These are phyloP conservation scores for Cebus imitator DNA, from an alignment of 2,113 vertebrate genomes.

Conservation along the genomic window DNA sequence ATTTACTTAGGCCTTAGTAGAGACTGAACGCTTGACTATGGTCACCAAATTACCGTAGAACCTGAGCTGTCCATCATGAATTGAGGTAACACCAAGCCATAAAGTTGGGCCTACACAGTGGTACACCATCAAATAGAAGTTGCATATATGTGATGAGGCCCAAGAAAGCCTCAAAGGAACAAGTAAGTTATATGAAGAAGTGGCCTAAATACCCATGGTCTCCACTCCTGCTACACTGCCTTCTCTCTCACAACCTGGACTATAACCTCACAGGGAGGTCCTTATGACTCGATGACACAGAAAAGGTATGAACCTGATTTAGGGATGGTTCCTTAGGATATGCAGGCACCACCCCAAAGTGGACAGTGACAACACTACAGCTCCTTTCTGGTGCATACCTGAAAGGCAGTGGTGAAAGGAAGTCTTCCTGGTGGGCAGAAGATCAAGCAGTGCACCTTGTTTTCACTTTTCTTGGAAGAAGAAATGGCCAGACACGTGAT, in stretches of 20 bases:
- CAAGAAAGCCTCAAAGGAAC: background rate
- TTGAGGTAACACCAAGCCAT: background rate
- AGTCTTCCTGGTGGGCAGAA: background rate
- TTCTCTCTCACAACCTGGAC: background rate
- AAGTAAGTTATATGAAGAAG: background rate
- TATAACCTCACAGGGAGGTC: background rate
- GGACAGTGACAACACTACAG: background rate
- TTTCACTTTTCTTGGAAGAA: background rate
- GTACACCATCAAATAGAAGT: background rate
- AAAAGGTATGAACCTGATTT: background rate
- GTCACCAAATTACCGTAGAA: background rate
- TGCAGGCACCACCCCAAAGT: background rate
- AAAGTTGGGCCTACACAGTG: background rate
- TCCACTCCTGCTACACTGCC: background rate
- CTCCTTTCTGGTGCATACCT: background rate
- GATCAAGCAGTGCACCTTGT: background rate
- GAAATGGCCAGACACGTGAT: background rate
- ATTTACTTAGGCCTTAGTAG: background rate
- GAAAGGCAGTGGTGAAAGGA: background rate
- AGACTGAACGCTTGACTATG: background rate
- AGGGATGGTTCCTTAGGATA: background rate
- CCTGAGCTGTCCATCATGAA: background rate
- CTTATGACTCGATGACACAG: background rate
- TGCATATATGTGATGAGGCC: background rate
- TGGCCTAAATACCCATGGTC: background rate